Evolutionary conservation across 35 echinoderm and acorn worm genomes (phyloP), one percentile per base, ranked within the genome.

Genomic region (Diadema setosum): DNA sequence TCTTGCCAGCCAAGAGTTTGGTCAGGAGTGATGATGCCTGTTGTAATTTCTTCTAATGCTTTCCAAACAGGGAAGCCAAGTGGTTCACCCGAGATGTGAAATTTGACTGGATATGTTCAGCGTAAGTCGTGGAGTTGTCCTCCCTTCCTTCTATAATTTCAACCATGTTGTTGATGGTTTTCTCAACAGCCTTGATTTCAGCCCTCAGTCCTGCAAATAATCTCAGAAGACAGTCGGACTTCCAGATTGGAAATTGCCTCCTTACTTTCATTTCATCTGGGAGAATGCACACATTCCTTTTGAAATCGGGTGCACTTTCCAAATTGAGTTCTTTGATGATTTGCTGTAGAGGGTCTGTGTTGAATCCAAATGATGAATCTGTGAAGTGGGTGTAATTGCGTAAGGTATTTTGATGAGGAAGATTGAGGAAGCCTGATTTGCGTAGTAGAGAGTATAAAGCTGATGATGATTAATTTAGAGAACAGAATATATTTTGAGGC

Each of bases 341-440:
- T 44, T 57, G 4, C 3, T 75, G 24, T 16, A 87, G 17, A 21
- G 75, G 31, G 21, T 74, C 85, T 31, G 15, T n/a, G 6, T 75
- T 25, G 44, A 87, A 87, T 31, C 85, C 85, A 23, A 42, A 25
- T 2, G 60, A 33, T 2, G 8, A 17, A 43, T 75, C 61, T 6
- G 61, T 45, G 48, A 75, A 87, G 50, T 75, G 85, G 61, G 25
- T 87, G 43, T 87, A 87, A 20, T 31, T 25, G 15, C 61, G 74
- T 24, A 91, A 39, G 2, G 88, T 91, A 39, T 85, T 85, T 1
- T 31, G 81, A 85, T 85, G 88, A 36, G 82, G 88, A 5, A 91
- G 60, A 7, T 39, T 30, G 6, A 91, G 9, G 49, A 91, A 91
- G 5, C 82, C 67, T 33, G 83, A 87, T 24, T 78, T 46, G n/a